Evolutionary conservation across 1,140 invertebrate species (phyloP), one percentile per base, ranked within the genome.

Genomic region (Drosophila varians): DNA sequence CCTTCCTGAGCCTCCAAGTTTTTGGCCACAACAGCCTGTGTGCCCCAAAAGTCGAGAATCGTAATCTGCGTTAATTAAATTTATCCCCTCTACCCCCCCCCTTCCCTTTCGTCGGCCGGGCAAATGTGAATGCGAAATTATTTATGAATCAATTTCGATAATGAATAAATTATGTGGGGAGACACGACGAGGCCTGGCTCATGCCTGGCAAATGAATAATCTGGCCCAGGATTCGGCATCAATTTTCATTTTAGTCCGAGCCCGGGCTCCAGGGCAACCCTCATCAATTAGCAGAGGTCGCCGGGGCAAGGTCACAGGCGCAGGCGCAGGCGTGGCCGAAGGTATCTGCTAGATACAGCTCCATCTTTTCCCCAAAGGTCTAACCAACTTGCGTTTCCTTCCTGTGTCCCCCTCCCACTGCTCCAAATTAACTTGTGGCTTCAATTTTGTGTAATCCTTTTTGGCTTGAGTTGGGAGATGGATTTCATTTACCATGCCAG

Each of bases 81-180:
- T 76, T 71, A 3, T n/a, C 3, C 9, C 9, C 28, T 4, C 28
- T 4, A 31, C 1, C 38, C 25, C 7, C 16, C 2, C 1, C 19
- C 23, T 12, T 4, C 11, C 21, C 26, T 42, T 12, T n/a, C 28
- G 3, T 9, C 9, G 11, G 14, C 16, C 25, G 7, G 9, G 23
- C 28, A 54, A 65, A 72, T 68, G 48, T 31, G 57, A 79, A 74
- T 60, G 42, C 52, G 71, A 74, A 74, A 75, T 74, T 79, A 79
- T 79, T 79, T 79, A 79, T 79, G 76, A 79, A 79, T 79, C 76
- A 79, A 79, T 79, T 79, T 79, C 76, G 76, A 79, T 79, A 74
- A 79, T 79, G 77, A 79, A 79, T 79, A 79, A 79, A 74, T 79
- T 74, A 79, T 62, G 58, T 69, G 36, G 8, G 42, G n/a, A 60